These are phyloP conservation scores for Paramormyrops kingsleyae DNA, from an alignment of 2,113 vertebrate genomes.

Conservation along the genomic window DNA sequence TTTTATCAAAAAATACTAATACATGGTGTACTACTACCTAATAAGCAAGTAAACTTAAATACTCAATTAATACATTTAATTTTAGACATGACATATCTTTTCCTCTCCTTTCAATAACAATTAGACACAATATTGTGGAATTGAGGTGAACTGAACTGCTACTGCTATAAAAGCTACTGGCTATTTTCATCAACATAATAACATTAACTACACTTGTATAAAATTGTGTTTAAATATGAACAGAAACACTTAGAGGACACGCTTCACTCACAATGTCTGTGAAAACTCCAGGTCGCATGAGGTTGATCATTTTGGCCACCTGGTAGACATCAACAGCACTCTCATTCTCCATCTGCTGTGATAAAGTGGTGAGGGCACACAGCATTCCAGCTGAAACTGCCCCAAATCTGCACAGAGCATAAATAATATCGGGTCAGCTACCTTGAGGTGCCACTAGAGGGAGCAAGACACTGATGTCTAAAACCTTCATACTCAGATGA, in stretches of 20 bases:
- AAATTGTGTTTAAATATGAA: background rate
- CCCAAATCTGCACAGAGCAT: constrained; percentile 70
- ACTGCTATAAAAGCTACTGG: background rate
- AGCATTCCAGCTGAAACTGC: constrained; percentile 90
- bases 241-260: background rate
- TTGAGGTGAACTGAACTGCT: background rate
- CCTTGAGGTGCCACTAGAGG: constrained; percentile 2
- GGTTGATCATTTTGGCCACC: constrained; percentile 99
- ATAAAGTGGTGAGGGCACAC: constrained; percentile 90
- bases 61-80: background rate
- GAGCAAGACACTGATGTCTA: background rate
- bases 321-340: constrained; percentile 95
- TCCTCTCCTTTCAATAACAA: background rate
- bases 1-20: background rate
- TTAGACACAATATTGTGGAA: background rate
- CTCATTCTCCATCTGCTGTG: constrained; percentile 92
- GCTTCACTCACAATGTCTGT: constrained; percentile 87
- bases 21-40: background rate
- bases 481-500: background rate
- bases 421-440: background rate
- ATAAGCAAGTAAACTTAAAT: background rate
- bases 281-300: constrained; percentile 98
- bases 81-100: background rate
- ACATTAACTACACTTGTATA: background rate
- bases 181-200: background rate